These are phyloP conservation scores for Pentalonia nigronervosa DNA, from an alignment of 1,140 invertebrate species.

Conservation along the genomic window DNA sequence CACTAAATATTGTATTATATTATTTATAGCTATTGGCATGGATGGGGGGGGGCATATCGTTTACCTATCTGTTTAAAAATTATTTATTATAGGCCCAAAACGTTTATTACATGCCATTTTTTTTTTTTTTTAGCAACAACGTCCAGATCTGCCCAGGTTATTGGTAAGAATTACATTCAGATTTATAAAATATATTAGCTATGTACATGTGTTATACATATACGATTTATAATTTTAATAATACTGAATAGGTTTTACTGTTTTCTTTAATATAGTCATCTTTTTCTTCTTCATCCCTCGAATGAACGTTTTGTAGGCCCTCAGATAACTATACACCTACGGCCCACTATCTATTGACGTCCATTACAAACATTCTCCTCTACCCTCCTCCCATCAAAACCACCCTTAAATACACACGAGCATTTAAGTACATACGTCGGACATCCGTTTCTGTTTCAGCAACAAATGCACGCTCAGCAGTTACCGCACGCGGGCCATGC, in stretches of 20 bases:
- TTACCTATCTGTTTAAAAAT: neutral
- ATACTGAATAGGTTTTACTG: neutral
- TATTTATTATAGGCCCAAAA: neutral
- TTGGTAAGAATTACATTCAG: slow-evolving; percentile 64
- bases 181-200: neutral
- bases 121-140: slow-evolving; percentile 74
- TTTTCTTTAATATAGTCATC: neutral
- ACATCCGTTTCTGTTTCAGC: slow-evolving; percentile 63
- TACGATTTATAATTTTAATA: neutral
- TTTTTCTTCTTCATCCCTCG: neutral
- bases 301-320: slow-evolving; percentile 16
- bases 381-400: neutral
- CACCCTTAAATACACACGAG: neutral
- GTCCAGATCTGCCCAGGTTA: slow-evolving; percentile 77
- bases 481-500: slow-evolving; percentile 78
- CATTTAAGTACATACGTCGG: slow-evolving; percentile 6
- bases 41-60: neutral
- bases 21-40: neutral
- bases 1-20: neutral
- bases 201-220: neutral
- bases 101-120: slow-evolving; percentile 59
- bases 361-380: neutral
- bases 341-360: neutral
- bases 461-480: slow-evolving; percentile 87
- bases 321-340: neutral